Evolutionary conservation across 2,888 invertebrate genomes (phyloP).

Genomic region (Calameuta pallipes): DNA sequence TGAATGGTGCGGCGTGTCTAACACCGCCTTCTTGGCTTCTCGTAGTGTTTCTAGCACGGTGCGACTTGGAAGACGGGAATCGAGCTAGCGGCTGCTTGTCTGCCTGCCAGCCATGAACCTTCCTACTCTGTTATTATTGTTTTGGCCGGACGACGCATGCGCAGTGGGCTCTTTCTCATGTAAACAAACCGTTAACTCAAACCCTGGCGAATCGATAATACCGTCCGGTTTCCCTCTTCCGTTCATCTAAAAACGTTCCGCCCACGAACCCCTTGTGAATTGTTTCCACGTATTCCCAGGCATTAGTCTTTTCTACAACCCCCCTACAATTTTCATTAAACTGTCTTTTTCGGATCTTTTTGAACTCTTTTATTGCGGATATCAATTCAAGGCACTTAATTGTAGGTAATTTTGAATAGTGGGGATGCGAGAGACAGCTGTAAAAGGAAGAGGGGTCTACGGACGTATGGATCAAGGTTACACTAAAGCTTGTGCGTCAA

Average conservation of each 20-base stretch:
- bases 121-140: conserved; percentile 63
- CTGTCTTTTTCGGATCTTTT: not conserved
- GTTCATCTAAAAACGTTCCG: not conserved
- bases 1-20: not conserved
- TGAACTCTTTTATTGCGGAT: not conserved
- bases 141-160: conserved; percentile 62
- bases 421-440: not conserved
- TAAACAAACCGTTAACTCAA: conserved; percentile 65
- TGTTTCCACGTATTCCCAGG: not conserved
- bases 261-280: conserved; percentile 5
- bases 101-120: conserved; percentile 49
- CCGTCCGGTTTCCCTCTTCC: conserved; percentile 26
- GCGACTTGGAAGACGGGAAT: conserved; percentile 18
- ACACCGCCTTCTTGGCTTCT: not conserved
- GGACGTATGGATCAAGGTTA: conserved; percentile 60
- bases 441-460: conserved; percentile 24
- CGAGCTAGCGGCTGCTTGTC: conserved; percentile 30
- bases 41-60: not conserved
- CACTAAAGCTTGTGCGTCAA: conserved; percentile 43
- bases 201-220: conserved; percentile 61
- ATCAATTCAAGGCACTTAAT: not conserved
- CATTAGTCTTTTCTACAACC: not conserved
- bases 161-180: conserved; percentile 52
- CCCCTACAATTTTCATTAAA: not conserved
- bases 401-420: not conserved